phyloP scores from a whole-genome alignment of 2,888 invertebrate species.

The Lasioglossum villosulum region DNA sequence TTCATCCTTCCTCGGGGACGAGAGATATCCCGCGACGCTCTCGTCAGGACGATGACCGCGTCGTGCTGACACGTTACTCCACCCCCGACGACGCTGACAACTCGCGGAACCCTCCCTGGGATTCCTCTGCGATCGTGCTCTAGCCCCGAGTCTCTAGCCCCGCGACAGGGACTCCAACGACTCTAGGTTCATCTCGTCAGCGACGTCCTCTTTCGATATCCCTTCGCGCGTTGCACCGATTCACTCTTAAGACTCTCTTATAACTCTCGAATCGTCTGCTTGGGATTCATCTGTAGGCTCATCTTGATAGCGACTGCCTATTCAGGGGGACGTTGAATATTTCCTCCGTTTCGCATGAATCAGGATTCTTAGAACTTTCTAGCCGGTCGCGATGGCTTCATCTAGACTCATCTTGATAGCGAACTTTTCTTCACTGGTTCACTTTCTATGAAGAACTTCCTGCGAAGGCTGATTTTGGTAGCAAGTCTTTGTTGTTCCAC shows the following conservation, averaged over 20 bases:
- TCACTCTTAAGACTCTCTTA: neutral
- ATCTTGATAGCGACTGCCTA: neutral
- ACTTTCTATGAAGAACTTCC: neutral
- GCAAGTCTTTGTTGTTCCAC: neutral
- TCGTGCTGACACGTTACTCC: neutral
- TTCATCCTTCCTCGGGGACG: conserved; percentile 37
- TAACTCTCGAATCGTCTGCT: neutral
- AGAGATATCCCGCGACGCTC: neutral
- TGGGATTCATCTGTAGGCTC: neutral
- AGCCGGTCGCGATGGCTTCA: neutral
- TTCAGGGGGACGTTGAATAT: neutral
- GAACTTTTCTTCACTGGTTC: neutral
- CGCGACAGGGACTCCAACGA: neutral
- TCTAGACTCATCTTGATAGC: neutral
- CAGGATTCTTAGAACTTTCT: neutral
- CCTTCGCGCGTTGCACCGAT: neutral
- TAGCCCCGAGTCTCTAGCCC: neutral
- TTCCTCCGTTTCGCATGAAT: neutral
- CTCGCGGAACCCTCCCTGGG: neutral
- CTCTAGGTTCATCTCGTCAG: neutral
- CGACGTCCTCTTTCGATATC: neutral
- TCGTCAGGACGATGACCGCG: neutral
- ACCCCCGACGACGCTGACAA: neutral
- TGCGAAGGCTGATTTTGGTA: neutral
- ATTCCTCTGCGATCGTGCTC: neutral